These are phyloP conservation scores for Agriotes lineatus DNA, from an alignment of 2,888 invertebrate species.

Conservation along the genomic window DNA sequence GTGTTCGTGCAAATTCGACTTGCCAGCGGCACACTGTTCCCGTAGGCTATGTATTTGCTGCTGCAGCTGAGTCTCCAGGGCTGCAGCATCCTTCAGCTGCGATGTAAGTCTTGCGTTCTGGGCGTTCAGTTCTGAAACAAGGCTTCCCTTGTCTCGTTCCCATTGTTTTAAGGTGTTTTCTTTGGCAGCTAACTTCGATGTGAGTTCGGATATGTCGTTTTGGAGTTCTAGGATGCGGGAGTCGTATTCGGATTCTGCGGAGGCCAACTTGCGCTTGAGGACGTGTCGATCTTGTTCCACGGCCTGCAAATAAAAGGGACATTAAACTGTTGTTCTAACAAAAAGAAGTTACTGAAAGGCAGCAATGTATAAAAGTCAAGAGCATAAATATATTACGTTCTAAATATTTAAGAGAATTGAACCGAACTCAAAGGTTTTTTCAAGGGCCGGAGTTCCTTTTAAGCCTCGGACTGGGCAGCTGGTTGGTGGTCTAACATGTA, in stretches of 20 bases:
- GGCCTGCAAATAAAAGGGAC: slow-evolving; percentile 71
- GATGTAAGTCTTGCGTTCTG: slow-evolving; percentile 84
- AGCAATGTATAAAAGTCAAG: too few species aligned
- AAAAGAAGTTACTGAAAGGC: too few species aligned
- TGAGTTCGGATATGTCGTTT: slow-evolving; percentile 86
- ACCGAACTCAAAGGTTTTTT: too few species aligned
- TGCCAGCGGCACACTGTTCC: slow-evolving; percentile 85
- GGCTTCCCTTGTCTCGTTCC: slow-evolving; percentile 83
- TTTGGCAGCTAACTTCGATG: slow-evolving; percentile 78
- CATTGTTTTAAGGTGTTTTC: slow-evolving; percentile 73
- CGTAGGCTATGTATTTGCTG: slow-evolving; percentile 85
- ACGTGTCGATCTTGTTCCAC: slow-evolving; percentile 95
- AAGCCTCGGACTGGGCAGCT: too few species aligned
- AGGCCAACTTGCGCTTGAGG: slow-evolving; percentile 85
- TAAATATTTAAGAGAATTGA: too few species aligned
- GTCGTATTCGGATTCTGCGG: slow-evolving; percentile 90
- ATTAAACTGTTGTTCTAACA: too few species aligned
- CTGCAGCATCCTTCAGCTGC: slow-evolving; percentile 87
- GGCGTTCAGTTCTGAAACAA: slow-evolving; percentile 86
- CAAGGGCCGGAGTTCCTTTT: too few species aligned
- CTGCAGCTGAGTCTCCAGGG: slow-evolving; percentile 82
- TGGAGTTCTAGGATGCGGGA: slow-evolving; percentile 88
- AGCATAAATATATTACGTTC: too few species aligned
- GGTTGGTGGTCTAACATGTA: too few species aligned
- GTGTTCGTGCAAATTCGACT: slow-evolving; percentile 77